These are phyloP conservation scores for Australoheros facetus DNA, from an alignment of 2,797 vertebrate genomes.

Conservation along the genomic window DNA sequence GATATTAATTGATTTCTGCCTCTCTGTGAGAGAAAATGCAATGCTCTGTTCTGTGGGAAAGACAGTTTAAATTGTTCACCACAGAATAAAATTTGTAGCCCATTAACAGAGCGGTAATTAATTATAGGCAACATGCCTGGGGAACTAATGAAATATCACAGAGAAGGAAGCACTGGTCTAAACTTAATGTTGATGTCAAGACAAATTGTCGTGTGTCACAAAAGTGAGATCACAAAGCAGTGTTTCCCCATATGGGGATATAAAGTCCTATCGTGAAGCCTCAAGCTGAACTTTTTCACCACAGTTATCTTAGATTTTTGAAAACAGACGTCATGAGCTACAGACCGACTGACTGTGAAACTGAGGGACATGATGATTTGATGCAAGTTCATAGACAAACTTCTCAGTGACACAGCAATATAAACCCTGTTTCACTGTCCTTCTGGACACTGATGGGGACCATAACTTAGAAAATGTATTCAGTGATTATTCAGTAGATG, in stretches of 20 bases:
- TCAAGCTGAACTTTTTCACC: not conserved
- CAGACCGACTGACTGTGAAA: not conserved
- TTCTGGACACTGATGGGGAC: not conserved
- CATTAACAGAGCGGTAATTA: slow-evolving; percentile 63
- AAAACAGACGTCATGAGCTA: not conserved
- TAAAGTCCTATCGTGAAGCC: not conserved
- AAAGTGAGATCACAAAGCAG: not conserved
- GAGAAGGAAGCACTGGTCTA: slow-evolving; percentile 12
- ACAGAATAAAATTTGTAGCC: slow-evolving; percentile 45
- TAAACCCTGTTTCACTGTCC: not conserved
- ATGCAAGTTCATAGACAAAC: not conserved
- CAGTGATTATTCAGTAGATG: not conserved
- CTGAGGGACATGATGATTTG: not conserved
- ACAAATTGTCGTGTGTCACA: slow-evolving; percentile 1
- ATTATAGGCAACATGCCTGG: slow-evolving; percentile 55
- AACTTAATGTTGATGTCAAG: not conserved
- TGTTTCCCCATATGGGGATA: not conserved
- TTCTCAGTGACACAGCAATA: not conserved
- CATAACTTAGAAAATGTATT: not conserved
- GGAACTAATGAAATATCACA: slow-evolving; percentile 54
- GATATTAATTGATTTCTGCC: slow-evolving; percentile 50
- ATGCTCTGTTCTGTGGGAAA: slow-evolving; percentile 41
- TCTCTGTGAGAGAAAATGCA: slow-evolving; percentile 23
- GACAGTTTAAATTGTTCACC: slow-evolving; percentile 46
- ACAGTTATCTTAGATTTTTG: fast-evolving